Evolutionary conservation across 1,140 invertebrate genomes (phyloP), one percentile per base, ranked within the genome.

Genomic region (Camponotus floridanus): DNA sequence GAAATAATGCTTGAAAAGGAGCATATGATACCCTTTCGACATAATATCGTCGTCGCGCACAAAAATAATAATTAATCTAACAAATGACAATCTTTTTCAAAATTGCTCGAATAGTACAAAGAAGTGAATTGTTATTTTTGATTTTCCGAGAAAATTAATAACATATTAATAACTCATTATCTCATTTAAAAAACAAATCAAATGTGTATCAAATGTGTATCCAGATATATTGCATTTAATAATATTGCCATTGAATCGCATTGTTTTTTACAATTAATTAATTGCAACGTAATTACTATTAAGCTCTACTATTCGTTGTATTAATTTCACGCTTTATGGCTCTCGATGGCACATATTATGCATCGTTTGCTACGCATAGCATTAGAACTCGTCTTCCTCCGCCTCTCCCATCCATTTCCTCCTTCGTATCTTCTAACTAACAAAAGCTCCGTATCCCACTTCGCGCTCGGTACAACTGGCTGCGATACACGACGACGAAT

Each of bases 401-500:
- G 45, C 62, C 65, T 59, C 51, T 73, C 55, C 48, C 68, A 83
- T 83, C 79, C 79, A 62, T 83, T 83, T 73, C 79, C 79, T 83
- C 79, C 79, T 73, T 74, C 55, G 68, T 48, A 83, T 39, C 73
- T 88, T 68, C 65, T 67, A 76, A 33, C 84, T 76, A 86, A 90
- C 89, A 91, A 90, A 90, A 91, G 89, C 88, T 78, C 78, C 55
- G 74, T 88, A 83, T 84, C 71, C 74, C 67, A 57, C 42, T 70
- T 51, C 39, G 55, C 73, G 68, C 79, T 76, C 78, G 83, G 65
- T 62, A 86, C 88, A 74, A 62, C 81, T 70, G 51, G 39, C 64
- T 79, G 83, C 79, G 57, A 88, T 89, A 81, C 84, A 65, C 81
- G 81, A 51, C 83, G 81, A 48, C 55, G 70, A 45, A 21, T 73